Evolutionary conservation across 2,888 invertebrate genomes (phyloP), one percentile per base, ranked within the genome.

Genomic region (Nemapogon koenigi): DNA sequence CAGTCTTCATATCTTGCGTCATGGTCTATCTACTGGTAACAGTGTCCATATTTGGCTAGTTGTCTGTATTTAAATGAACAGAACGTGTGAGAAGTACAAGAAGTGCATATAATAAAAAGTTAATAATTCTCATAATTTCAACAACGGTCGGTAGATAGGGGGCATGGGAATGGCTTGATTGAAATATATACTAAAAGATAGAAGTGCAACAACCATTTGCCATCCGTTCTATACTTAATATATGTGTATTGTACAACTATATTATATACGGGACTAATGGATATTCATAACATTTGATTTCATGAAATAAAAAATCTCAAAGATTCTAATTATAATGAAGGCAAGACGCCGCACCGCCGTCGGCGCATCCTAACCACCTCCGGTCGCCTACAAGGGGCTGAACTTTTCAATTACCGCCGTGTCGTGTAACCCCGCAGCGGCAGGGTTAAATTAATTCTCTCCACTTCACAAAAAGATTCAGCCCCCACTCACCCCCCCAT

Each of bases 401-500:
- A 79, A 78, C 78, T 79, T 78, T 76, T 75, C 76, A 78, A 79
- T 79, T 79, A 79, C 73, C 63, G 67, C 64, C 59, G 62, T 71
- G 76, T 71, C 79, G 73, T 75, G 76, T 72, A 69, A 75, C 79
- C 79, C 78, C 75, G 76, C 78, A 78, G 76, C 76, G 75, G 41
- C 46, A 45, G 42, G 76, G 78, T 78, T 75, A 78, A 80, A 78
- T 79, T 79, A 80, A 78, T 75, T 76, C 78, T 64, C 75, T 75
- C 67, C 71, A 71, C 70, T 79, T 78, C 75, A 78, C 76, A 76
- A 78, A 76, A 76, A 78, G 75, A 78, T 76, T 75, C 71, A 69
- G 68, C 71, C 17, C 33, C 33, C 13, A 11, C 19, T 33, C 33
- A 33, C 19, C 33, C 33, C 19, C 19, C 11, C 18, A 4, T n/a